These are phyloP conservation scores for Brienomyrus longianalis DNA, from an alignment of 2,113 vertebrate genomes.

Conservation along the genomic window DNA sequence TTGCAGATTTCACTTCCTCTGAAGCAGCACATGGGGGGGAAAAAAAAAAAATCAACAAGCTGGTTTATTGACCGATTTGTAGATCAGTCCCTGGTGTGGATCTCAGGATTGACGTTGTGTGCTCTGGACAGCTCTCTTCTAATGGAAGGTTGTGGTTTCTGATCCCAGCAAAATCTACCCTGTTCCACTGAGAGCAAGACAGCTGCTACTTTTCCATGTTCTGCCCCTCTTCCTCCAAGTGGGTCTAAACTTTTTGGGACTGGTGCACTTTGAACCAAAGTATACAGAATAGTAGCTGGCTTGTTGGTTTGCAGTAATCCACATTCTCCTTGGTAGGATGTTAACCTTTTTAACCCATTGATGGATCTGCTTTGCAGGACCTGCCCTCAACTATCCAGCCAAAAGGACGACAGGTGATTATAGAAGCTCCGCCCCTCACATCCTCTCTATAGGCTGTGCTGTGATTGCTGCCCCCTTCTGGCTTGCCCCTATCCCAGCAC, in stretches of 20 bases:
- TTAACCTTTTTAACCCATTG: slow-evolving; percentile 63
- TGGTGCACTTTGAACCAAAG: background rate
- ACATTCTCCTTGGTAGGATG: background rate
- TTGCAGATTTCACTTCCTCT: background rate
- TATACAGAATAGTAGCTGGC: background rate
- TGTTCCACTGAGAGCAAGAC: background rate
- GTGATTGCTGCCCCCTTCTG: background rate
- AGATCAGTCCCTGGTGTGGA: background rate
- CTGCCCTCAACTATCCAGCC: slow-evolving; percentile 92
- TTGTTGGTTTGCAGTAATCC: background rate
- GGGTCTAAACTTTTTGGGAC: background rate
- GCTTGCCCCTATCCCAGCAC: background rate
- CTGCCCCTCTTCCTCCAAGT: background rate
- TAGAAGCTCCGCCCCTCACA: slow-evolving; percentile 38
- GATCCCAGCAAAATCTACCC: background rate
- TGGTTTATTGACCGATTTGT: background rate
- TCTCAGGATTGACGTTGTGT: background rate
- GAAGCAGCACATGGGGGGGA: background rate
- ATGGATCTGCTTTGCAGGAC: slow-evolving; percentile 81
- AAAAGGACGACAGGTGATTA: slow-evolving; percentile 96
- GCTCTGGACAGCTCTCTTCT: background rate
- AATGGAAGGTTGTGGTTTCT: background rate
- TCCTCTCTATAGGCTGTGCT: slow-evolving; percentile 37
- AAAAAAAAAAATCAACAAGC: background rate
- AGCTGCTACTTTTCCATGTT: background rate